Conservation (phyloP, 2,113 vertebrate species). For the Elephas maximus region DNA sequence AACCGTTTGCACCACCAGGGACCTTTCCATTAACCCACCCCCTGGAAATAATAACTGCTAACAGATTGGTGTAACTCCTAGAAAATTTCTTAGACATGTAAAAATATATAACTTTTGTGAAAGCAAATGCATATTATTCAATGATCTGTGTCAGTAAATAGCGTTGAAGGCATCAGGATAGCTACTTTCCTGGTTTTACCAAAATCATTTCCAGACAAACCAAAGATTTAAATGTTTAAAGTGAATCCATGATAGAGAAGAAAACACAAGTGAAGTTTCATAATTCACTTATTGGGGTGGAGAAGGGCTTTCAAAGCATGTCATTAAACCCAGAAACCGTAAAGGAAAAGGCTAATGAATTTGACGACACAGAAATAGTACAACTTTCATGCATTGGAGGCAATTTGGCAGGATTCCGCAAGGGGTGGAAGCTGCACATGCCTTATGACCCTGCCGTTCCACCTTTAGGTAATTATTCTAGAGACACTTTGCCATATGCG, state of each 20-base stretch:
- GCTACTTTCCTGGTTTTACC: background rate
- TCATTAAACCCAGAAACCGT: background rate
- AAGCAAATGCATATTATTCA: background rate
- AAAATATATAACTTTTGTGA: background rate
- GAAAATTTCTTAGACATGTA: background rate
- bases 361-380: rapidly evolving
- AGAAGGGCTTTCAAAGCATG: background rate
- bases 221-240: background rate
- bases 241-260: background rate
- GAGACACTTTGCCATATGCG: background rate
- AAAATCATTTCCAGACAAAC: background rate
- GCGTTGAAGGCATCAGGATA: background rate
- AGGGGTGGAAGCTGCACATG: background rate
- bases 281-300: background rate
- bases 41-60: background rate
- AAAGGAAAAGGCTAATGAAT: background rate
- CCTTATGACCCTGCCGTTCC: background rate
- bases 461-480: background rate
- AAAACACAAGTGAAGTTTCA: background rate
- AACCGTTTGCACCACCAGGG: background rate
- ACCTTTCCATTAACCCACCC: background rate
- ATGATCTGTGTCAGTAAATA: background rate
- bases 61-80: background rate
- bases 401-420: background rate
- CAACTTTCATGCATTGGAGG: background rate